A percentile compares a stretch with the other conserved stretches of the same genome.
phyloP scores from a whole-genome alignment of 2,888 invertebrate genomes.

The Dimorphilus gyrociliatus region DNA sequence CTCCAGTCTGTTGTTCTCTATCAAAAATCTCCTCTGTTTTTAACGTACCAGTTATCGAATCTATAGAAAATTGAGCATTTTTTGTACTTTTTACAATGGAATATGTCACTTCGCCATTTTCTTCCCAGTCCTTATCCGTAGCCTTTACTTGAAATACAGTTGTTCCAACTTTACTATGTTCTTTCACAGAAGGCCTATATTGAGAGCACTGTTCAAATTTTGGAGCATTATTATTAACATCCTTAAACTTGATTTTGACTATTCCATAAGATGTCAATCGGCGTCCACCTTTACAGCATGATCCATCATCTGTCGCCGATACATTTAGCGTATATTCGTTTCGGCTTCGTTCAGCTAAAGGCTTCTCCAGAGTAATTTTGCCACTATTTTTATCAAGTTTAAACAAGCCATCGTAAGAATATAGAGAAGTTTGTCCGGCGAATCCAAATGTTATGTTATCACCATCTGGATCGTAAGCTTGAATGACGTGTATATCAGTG shows the following conservation, averaged over 20 bases:
- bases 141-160: slow-evolving; percentile 53
- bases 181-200: slow-evolving; percentile 54
- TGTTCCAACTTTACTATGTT: slow-evolving; percentile 12
- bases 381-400: slow-evolving; percentile 30
- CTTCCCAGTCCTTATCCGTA: slow-evolving; percentile 86
- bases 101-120: slow-evolving; percentile 59
- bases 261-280: slow-evolving; percentile 85
- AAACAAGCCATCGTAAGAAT: slow-evolving; percentile 16
- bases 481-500: slow-evolving; percentile 83
- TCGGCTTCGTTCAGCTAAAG: slow-evolving; percentile 17
- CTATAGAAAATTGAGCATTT: slow-evolving; percentile 83
- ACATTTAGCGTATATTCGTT: slow-evolving; percentile 77
- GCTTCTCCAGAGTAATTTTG: slow-evolving; percentile 22
- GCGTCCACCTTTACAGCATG: slow-evolving; percentile 74
- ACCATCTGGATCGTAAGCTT: slow-evolving; percentile 90
- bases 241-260: slow-evolving; percentile 87
- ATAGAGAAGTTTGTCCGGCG: slow-evolving; percentile 43
- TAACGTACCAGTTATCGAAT: slow-evolving; percentile 84
- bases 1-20: slow-evolving; percentile 47
- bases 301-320: slow-evolving; percentile 90
- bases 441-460: slow-evolving; percentile 78
- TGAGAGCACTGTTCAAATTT: slow-evolving; percentile 81
- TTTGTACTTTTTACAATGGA: slow-evolving; percentile 70
- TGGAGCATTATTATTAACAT: slow-evolving; percentile 92
- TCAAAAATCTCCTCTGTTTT: slow-evolving; percentile 55